Evolutionary conservation across 2,888 invertebrate species (phyloP).

Genomic region (Drosophila eohydei): DNA sequence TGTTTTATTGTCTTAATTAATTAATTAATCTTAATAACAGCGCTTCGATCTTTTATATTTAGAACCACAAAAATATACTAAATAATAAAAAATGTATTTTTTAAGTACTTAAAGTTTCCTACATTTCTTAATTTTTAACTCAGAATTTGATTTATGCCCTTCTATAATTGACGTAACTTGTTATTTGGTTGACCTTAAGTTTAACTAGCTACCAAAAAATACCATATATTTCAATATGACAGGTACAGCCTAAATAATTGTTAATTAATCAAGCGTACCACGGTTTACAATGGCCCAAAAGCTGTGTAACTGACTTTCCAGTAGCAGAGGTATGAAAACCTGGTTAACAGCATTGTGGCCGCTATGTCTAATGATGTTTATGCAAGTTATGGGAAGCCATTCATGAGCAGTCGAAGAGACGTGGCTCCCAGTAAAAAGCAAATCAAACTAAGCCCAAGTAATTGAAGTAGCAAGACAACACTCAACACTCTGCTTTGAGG

Average conservation of each 20-base stretch:
- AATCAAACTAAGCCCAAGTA: slow-evolving; percentile 27
- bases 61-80: neutral
- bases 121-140: neutral
- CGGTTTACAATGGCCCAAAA: neutral
- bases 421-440: slow-evolving; percentile 29
- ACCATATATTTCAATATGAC: too few relatives aligned
- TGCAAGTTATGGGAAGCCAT: slow-evolving; percentile 8
- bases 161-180: neutral
- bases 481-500: slow-evolving; percentile 31
- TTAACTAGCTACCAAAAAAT: too few relatives aligned
- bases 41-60: neutral
- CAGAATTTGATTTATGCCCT: neutral
- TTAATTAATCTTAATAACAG: too few relatives aligned
- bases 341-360: slow-evolving; percentile 11
- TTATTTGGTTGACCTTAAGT: neutral
- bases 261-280: slow-evolving; percentile 33
- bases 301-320: slow-evolving; percentile 20
- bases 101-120: neutral
- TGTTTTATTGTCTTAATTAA: too few relatives aligned
- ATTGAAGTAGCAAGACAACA: slow-evolving; percentile 50
- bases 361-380: slow-evolving; percentile 26
- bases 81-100: neutral
- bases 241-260: slow-evolving; percentile 6
- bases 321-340: slow-evolving; percentile 1
- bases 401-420: slow-evolving; percentile 17